Base-by-base conservation (phyloP, 2,113 vertebrate genomes). In the Osmerus mordax region DNA sequence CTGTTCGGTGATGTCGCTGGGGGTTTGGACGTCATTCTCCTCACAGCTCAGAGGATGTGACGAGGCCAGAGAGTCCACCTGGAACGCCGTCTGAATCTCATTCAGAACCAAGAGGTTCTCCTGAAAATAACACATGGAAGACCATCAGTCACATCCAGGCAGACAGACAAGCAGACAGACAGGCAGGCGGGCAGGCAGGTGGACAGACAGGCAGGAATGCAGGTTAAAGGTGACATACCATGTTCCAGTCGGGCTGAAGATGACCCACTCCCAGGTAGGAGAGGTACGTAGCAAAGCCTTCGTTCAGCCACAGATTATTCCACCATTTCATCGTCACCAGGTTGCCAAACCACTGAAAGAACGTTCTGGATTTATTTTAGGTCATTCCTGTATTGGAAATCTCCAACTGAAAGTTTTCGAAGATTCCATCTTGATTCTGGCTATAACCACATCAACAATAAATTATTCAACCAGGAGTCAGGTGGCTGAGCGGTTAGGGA, bases 291-390 rank as follows among this genome's bases (percentile, higher is more conserved):
- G 96, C 94, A 0, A 99, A 95, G 65, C 96, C 96, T 68, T 98
- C 96, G 0, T 96, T 99, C 76, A 99, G 90, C 97, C 97, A 99
- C 60, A 96, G 47, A 25, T 96, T 92, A 0, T 95, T 98, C 97
- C 97, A 98, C 97, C 97, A 99, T 4, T 75, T 87, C 86, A 98
- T 91, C 0, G 97, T 98, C 79, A 99, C 97, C 84, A 96, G 86
- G 86, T 98, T 98, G 72, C 97, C 97, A 14, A 98, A 96, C 97
- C 97, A 98, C 97, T 98, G 89, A 0, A 0, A 69, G 29, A 12
- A 77, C 29, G 62, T 2, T 18, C 36, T 15, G 16, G 32, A 9
- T 32, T n/a, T 28, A 70, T 29, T 32, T 29, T 23, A 32, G 36
- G 13, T 3, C 3, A 54, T 53, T 52, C 14, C 2, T 68, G 19